A percentile compares a stretch with the other conserved stretches of the same genome.
These are phyloP conservation scores for Serrognathus titanus DNA, from an alignment of 2,888 invertebrate species.

Conservation along the genomic window DNA sequence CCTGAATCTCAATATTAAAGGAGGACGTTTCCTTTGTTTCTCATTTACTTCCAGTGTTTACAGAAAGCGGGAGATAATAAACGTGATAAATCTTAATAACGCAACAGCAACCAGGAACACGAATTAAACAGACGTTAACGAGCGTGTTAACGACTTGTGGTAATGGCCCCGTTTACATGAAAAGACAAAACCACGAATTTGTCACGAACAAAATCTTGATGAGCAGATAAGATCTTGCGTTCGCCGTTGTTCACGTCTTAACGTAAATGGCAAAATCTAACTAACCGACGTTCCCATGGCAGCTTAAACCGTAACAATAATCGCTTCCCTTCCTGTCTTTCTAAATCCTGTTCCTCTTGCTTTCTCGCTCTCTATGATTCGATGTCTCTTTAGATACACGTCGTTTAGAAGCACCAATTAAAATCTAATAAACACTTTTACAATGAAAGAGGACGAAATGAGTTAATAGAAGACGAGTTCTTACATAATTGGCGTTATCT, in stretches of 20 bases:
- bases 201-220: slow-evolving; percentile 21
- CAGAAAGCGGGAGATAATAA: too few relatives aligned
- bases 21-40: background rate
- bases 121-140: background rate
- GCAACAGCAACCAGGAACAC: too few relatives aligned
- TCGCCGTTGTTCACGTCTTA: slow-evolving; percentile 21
- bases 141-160: background rate
- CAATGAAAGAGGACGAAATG: background rate
- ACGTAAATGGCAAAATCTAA: slow-evolving; percentile 16
- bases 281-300: slow-evolving; percentile 22
- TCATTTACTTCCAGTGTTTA: too few relatives aligned
- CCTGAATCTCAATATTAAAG: background rate
- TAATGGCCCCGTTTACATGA: background rate
- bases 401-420: slow-evolving; percentile 1
- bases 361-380: too few relatives aligned
- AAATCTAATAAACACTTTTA: background rate
- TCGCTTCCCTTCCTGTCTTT: slow-evolving; percentile 17
- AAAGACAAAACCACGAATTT: slow-evolving; percentile 19
- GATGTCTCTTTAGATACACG: too few relatives aligned
- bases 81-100: too few relatives aligned
- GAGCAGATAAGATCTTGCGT: slow-evolving; percentile 23
- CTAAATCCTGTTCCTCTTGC: background rate
- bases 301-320: slow-evolving; percentile 28
- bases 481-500: too few relatives aligned
- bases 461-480: too few relatives aligned